A percentile compares a stretch with the other conserved stretches of the same genome.
phyloP scores from a whole-genome alignment of 2,113 vertebrate species.

The Nipponia nippon region DNA sequence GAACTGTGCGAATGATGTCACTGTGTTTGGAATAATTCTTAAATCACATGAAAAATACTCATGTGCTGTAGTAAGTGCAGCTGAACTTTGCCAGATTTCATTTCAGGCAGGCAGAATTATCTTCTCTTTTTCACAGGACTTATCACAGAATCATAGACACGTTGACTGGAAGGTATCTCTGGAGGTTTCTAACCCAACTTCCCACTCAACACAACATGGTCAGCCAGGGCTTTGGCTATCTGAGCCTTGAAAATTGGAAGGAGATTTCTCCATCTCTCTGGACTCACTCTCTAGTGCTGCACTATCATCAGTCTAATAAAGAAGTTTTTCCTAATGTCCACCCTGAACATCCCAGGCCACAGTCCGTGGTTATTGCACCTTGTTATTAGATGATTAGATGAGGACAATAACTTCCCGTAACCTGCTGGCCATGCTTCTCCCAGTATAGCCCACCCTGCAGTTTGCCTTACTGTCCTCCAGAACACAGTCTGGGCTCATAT shows the following conservation, averaged over 20 bases:
- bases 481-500: background rate
- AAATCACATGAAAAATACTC: conserved; percentile 64
- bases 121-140: background rate
- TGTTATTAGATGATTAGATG: background rate
- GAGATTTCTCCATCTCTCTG: background rate
- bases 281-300: background rate
- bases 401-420: background rate
- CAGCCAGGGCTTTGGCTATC: background rate
- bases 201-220: background rate
- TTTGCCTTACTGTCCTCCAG: background rate
- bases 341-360: background rate
- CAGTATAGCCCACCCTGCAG: background rate
- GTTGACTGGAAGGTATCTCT: background rate
- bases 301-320: background rate
- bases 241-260: background rate
- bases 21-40: conserved; percentile 28
- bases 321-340: background rate
- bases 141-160: background rate
- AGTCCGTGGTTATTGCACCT: background rate
- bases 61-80: conserved; percentile 8
- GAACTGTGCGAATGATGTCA: conserved; percentile 44
- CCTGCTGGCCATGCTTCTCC: background rate
- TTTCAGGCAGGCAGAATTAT: conserved; percentile 8
- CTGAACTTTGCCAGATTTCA: conserved; percentile 12
- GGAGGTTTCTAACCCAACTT: background rate